Base-by-base conservation (phyloP, 2,797 vertebrate genomes). In the Alcedo quadribrachys region DNA sequence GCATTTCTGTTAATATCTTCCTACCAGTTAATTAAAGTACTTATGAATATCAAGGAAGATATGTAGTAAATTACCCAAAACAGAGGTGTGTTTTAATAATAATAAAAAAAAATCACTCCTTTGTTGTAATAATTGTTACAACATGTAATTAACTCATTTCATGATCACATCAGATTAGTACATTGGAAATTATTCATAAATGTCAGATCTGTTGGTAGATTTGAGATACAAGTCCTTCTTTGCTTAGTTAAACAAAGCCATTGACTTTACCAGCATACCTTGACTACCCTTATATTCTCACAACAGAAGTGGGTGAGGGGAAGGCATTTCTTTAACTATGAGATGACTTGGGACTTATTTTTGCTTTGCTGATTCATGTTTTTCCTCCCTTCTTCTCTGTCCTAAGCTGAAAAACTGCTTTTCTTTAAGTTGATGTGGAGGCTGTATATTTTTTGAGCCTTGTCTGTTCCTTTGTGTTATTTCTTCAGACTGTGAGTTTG, bases 321-420 rank as follows among this genome's bases (percentile, higher is more conserved):
- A 86, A 60, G 27, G 27, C 92, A 84, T 87, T 95, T 95, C 81
- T 71, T 94, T 40, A 95, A 71, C 42, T 87, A 80, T 53, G 27
- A 93, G 95, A 66, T 30, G 43, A 94, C 89, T 96, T 94, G 57
- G 35, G 55, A n/a, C 12, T 10, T n/a, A 37, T 74, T 92, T 94
- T 43, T 82, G 51, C 68, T 83, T 90, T 93, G 37, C 22, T 80
- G 16, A 65, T 58, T 85, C 46, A 70, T 60, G 8, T 67, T 85
- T 94, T 89, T 76, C 17, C 16, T 48, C 15, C 5, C 7, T 73
- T 10, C 8, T 83, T 83, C 76, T 62, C 48, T 69, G 43, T 69
- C 43, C 77, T 43, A 73, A 67, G 54, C 35, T 90, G 33, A 70
- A 74, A 37, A 60, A 89, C 8, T 27, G 35, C 27, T 63, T 63